Conservation (phyloP, 2,888 invertebrate species). For the Nomada lathburiana region DNA sequence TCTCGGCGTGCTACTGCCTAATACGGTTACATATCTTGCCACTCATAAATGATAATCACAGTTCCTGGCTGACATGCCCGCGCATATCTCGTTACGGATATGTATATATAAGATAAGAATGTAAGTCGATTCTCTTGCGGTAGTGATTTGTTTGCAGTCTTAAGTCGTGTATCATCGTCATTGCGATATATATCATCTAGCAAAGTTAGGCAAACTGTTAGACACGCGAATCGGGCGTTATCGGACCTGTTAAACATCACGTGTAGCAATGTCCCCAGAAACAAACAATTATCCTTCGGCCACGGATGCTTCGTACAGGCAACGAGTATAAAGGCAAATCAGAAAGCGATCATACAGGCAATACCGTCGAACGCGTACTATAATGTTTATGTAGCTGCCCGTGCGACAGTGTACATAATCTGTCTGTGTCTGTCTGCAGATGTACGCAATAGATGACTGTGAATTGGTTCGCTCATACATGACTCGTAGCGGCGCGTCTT, state of each 20-base stretch:
- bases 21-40: slow-evolving; percentile 33
- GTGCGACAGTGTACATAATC: not conserved
- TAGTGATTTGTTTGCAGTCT: slow-evolving; percentile 53
- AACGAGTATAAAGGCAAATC: slow-evolving; percentile 14
- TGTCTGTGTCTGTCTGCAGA: slow-evolving; percentile 15
- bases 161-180: slow-evolving; percentile 37
- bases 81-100: slow-evolving; percentile 36
- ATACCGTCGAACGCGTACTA: slow-evolving; percentile 26
- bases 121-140: slow-evolving; percentile 10
- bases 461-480: slow-evolving; percentile 61
- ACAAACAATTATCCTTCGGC: slow-evolving; percentile 49
- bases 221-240: slow-evolving; percentile 38
- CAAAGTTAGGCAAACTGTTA: slow-evolving; percentile 41
- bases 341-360: slow-evolving; percentile 32
- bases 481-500: slow-evolving; percentile 56
- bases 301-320: not conserved
- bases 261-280: slow-evolving; percentile 27
- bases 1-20: not conserved
- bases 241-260: slow-evolving; percentile 4
- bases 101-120: slow-evolving; percentile 36
- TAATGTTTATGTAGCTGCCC: not conserved
- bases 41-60: slow-evolving; percentile 46
- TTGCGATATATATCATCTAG: slow-evolving; percentile 38
- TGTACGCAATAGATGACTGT: slow-evolving; percentile 58
- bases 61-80: not conserved